Conservation (phyloP, 2,888 invertebrate genomes). For the Chrysolina americana region DNA sequence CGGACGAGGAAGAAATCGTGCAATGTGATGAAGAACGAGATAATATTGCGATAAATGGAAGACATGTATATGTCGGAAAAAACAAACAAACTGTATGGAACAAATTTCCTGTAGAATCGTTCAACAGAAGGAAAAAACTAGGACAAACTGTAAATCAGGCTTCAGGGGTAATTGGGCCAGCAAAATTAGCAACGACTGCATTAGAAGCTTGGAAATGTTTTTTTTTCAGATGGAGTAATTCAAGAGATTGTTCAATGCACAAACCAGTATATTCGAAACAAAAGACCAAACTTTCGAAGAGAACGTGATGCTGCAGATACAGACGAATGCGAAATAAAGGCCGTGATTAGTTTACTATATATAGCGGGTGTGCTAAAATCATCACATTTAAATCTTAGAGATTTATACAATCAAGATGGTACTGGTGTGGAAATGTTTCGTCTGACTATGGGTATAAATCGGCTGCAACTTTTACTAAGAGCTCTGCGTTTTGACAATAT, state of each 20-base stretch:
- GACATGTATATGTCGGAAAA: conserved; percentile 19
- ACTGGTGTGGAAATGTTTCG: conserved; percentile 28
- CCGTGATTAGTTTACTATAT: conserved; percentile 14
- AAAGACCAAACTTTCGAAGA: conserved; percentile 10
- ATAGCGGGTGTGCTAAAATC: conserved; percentile 14
- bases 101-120: conserved; percentile 27
- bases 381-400: conserved; percentile 26
- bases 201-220: conserved; percentile 24
- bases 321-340: conserved; percentile 28
- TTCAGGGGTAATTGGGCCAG: conserved; percentile 25
- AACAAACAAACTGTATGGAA: conserved; percentile 19
- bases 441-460: conserved; percentile 32
- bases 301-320: conserved; percentile 27
- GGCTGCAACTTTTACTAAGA: conserved; percentile 27
- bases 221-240: conserved; percentile 5
- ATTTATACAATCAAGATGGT: conserved; percentile 26
- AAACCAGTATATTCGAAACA: conserved; percentile 1
- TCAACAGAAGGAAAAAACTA: conserved; percentile 16
- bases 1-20: conserved; percentile 23
- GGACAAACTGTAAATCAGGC: conserved; percentile 25
- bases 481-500: conserved; percentile 28
- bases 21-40: conserved; percentile 19
- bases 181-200: conserved; percentile 27
- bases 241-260: conserved; percentile 7
- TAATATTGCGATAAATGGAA: conserved; percentile 21